Conservation (phyloP, 2,113 vertebrate species). For the Platichthys stellatus region DNA sequence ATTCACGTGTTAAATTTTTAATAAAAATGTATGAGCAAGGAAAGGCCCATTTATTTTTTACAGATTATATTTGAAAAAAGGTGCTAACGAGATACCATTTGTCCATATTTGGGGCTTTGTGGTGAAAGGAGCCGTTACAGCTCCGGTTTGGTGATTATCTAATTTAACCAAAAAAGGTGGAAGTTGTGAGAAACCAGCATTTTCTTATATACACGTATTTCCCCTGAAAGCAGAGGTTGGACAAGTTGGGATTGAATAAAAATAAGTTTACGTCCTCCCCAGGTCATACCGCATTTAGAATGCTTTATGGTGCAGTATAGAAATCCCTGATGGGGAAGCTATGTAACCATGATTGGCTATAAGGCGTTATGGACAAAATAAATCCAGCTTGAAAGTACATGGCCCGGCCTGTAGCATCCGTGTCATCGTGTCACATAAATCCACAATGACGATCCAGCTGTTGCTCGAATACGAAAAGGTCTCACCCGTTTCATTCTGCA, state of each 20-base stretch:
- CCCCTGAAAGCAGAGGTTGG: neutral
- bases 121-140: too few relatives aligned
- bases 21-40: conserved; percentile 32
- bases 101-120: neutral
- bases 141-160: neutral
- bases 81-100: neutral
- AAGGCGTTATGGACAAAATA: conserved; percentile 31
- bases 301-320: conserved; percentile 23
- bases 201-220: neutral
- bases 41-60: conserved; percentile 17
- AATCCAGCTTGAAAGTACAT: conserved; percentile 26
- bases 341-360: conserved; percentile 24
- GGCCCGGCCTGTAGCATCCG: neutral
- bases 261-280: conserved; percentile 4
- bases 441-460: neutral
- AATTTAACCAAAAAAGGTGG: neutral
- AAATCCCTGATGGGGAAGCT: conserved; percentile 15
- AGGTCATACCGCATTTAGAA: conserved; percentile 6
- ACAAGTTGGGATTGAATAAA: neutral
- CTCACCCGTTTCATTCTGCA: neutral
- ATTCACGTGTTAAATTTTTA: conserved; percentile 46
- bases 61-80: conserved; percentile 20
- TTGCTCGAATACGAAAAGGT: neutral
- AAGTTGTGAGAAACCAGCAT: neutral
- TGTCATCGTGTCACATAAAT: conserved; percentile 2